Conservation (phyloP, 1,140 invertebrate species). For the Pseudomyrmex gracilis region DNA sequence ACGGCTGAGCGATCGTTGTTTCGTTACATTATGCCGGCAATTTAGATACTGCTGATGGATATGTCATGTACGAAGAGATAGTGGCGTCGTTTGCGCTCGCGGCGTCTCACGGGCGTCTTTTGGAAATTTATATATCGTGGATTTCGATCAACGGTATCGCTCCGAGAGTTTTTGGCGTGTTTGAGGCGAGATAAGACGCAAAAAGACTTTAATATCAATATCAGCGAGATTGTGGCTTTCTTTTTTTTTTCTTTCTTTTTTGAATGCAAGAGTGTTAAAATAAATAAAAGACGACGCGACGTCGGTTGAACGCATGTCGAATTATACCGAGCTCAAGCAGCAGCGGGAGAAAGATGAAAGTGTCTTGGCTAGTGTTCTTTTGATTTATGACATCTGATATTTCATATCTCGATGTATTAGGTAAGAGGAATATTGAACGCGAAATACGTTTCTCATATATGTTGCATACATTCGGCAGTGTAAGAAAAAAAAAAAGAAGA, state of each 20-base stretch:
- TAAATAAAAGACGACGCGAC: neutral
- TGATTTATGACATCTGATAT: neutral
- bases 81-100: neutral
- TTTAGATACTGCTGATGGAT: slow-evolving; percentile 55
- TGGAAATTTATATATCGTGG: neutral
- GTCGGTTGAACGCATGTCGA: no score
- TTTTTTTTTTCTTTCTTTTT: no score
- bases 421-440: neutral
- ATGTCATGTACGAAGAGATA: neutral
- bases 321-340: no score
- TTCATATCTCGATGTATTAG: slow-evolving; percentile 9
- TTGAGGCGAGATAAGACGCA: neutral
- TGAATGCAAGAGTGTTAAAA: neutral
- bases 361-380: neutral
- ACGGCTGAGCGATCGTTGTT: slow-evolving; percentile 33
- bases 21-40: slow-evolving; percentile 47
- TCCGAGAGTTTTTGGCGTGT: neutral
- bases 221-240: no score
- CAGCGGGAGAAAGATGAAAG: neutral
- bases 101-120: neutral
- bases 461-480: slow-evolving; percentile 12
- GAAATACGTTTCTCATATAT: slow-evolving; percentile 17
- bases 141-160: slow-evolving; percentile 8
- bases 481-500: neutral
- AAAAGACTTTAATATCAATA: no score